Base-by-base conservation (phyloP, 2,113 vertebrate genomes). In the Noctilio leporinus region DNA sequence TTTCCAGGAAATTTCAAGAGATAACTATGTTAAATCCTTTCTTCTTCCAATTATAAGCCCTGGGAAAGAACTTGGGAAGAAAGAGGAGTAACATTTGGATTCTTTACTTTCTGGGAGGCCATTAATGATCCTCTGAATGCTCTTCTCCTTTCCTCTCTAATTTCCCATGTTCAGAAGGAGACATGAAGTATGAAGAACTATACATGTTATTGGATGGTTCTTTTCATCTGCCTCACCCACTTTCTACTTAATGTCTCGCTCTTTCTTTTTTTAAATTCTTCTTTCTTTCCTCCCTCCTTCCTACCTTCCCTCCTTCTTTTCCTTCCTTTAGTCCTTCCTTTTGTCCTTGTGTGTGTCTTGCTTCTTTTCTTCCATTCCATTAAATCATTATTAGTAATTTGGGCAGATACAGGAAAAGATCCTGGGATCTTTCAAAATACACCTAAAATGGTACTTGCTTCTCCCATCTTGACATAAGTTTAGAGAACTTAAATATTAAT, bases 401-500 rank as follows among this genome's bases (percentile, higher is more conserved):
- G 11, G 38, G 6, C 24, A 78, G 45, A 76, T 70, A 67, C 6
- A 53, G n/a, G 17, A 45, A 82, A 73, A 88, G 90, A 90, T 62
- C 8, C 65, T 81, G 72, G 30, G 43, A 65, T 93, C 53, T 94
- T 11, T 7, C n/a, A 81, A 89, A 94, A 90, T 43, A 9, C 33
- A 92, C 49, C 57, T 93, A 87, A 75, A 59, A 65, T 40, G 24
- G 86, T 73, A 64, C 43, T 91, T 83, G 73, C 26, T 33, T 51
- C 35, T 86, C 14, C 7, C 57, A 73, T 35, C 65, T 82, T 51
- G 53, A 85, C 81, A 73, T 30, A n/a, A 93, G 24, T 40, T 81
- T 87, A 89, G n/a, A 67, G 62, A 96, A 88, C 16, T 95, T 75
- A 91, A 76, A 59, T 84, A 49, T 62, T 89, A 47, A 38, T 20